Conservation (phyloP, 2,888 invertebrate genomes). For the Mesorhabditis sp. region DNA sequence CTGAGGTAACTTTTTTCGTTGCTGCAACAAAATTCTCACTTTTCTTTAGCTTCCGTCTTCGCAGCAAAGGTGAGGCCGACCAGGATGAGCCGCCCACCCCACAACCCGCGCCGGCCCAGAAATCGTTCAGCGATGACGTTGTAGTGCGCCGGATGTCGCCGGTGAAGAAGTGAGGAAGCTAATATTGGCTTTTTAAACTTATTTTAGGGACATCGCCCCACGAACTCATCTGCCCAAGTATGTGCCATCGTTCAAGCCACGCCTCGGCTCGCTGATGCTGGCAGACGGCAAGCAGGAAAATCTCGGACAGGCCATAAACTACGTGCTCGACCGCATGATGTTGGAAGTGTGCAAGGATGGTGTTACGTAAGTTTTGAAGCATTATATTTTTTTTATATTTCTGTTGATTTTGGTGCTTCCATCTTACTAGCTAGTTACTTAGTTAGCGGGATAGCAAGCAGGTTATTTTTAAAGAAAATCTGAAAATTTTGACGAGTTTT, state of each 20-base stretch:
- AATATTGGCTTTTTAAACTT: background rate
- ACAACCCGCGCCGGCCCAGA: too few relatives aligned
- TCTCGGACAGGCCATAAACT: conserved; percentile 16
- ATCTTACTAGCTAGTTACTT: too few relatives aligned
- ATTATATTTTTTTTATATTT: background rate
- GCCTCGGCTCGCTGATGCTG: background rate
- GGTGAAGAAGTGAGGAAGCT: background rate
- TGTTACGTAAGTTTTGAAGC: conserved; percentile 9
- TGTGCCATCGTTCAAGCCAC: background rate
- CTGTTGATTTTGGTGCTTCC: too few relatives aligned
- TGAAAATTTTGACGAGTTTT: too few relatives aligned
- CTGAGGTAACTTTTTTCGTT: too few relatives aligned
- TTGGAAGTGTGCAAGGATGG: conserved; percentile 30
- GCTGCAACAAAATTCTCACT: too few relatives aligned
- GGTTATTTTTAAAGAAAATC: too few relatives aligned
- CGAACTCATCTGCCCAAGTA: conserved; percentile 3
- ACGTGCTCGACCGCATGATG: conserved; percentile 19
- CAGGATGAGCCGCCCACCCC: too few relatives aligned
- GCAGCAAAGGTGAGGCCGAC: too few relatives aligned
- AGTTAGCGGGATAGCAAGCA: too few relatives aligned
- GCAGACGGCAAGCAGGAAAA: conserved; percentile 12
- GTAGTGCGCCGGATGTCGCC: background rate
- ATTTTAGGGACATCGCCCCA: background rate
- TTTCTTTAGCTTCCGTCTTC: too few relatives aligned
- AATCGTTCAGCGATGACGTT: too few relatives aligned